A percentile compares a stretch with the other conserved stretches of the same genome.
phyloP scores from a whole-genome alignment of 1,140 invertebrate genomes.

The Neodiprion pinetum region DNA sequence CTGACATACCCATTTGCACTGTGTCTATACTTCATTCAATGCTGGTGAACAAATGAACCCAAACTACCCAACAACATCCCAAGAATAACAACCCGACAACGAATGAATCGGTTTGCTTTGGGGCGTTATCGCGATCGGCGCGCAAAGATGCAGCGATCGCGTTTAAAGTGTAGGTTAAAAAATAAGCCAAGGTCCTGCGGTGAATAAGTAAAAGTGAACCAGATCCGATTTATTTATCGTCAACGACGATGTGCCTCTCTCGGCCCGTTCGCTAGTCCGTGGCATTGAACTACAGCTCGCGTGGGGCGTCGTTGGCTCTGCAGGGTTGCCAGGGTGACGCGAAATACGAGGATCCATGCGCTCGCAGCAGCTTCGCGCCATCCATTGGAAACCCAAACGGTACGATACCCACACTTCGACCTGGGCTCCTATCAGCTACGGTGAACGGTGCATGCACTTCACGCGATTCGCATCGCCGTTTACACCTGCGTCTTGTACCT shows the following conservation, averaged over 20 bases:
- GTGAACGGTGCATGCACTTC: conserved; percentile 1
- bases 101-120: no score
- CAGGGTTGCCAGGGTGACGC: neutral
- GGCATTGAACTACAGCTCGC: conserved; percentile 34
- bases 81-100: no score
- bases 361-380: neutral
- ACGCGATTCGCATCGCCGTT: neutral
- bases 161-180: neutral
- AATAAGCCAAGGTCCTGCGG: neutral
- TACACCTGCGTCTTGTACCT: no score
- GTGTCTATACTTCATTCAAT: no score
- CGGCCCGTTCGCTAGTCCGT: conserved; percentile 26
- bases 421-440: neutral
- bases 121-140: no score
- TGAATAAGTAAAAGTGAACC: conserved; percentile 1
- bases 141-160: no score
- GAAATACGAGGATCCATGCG: neutral
- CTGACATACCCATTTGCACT: no score
- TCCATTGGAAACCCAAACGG: neutral
- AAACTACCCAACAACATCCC: no score
- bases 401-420: neutral
- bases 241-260: conserved; percentile 1
- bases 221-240: neutral
- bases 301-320: neutral
- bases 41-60: no score